Evolutionary conservation across 2,113 vertebrate species (phyloP), one percentile per base, ranked within the genome.

Genomic region (Axis porcinus): DNA sequence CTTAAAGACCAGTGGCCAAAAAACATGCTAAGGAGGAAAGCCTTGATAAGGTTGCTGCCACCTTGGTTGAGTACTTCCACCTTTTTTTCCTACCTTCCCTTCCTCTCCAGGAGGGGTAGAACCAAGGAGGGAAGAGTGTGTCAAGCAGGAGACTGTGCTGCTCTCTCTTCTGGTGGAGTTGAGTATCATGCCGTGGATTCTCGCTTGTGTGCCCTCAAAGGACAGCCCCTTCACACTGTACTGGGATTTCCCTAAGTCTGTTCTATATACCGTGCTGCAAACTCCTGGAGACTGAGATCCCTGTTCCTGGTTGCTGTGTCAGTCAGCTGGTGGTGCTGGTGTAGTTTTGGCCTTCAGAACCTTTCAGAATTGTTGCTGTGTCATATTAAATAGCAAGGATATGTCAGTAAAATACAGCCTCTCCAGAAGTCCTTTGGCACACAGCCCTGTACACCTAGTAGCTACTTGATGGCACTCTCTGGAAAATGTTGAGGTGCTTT

Each of bases 291-390:
- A 23, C 58, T 30, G 15, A 58, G 87, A 78, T 8, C 15, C 16
- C 17, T 14, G 0, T 50, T 50, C 15, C 64, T 5, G 36, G 67
- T 30, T 25, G 2, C 33, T 2, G 0, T 13, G 4, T 52, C 67
- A 36, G 0, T 28, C 27, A 47, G 47, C 50, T 30, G 9, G 0
- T 13, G 25, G 17, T 9, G 5, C 23, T 55, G 58, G 36, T 50
- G 7, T 3, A 58, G 23, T 6, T 74, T 6, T 74, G 54, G 78
- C 58, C 62, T 92, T 57, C 30, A 82, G 2, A 67, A 78, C 27
- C 76, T 50, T 88, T 67, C 14, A 1, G 47, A 62, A 55, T 30
- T 55, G 33, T 43, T 94, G 58, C 67, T 76, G 28, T 88, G 21
- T 52, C 76, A 2, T 15, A 16, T 74, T 81, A 17, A 74, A 62